phyloP scores from a whole-genome alignment of 2,797 vertebrate genomes.

The Chelmon rostratus region DNA sequence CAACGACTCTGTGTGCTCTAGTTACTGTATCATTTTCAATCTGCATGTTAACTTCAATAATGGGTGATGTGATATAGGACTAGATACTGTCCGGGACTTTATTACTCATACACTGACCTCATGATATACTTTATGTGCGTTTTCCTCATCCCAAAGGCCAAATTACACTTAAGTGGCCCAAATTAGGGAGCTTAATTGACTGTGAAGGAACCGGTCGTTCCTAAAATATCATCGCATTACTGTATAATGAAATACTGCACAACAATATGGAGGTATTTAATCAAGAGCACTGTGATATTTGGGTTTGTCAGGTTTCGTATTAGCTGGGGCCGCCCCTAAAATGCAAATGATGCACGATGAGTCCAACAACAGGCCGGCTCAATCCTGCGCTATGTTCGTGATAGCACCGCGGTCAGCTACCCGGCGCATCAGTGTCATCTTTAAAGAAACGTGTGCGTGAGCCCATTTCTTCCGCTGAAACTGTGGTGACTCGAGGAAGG shows the following conservation, averaged over 20 bases:
- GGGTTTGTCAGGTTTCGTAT: constrained; percentile 18
- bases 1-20: constrained; percentile 26
- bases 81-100: constrained; percentile 1
- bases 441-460: constrained; percentile 33
- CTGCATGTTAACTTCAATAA: constrained; percentile 19
- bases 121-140: constrained; percentile 25
- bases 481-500: constrained; percentile 47
- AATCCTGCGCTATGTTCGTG: constrained; percentile 28
- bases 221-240: constrained; percentile 37
- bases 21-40: constrained; percentile 34
- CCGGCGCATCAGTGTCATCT: constrained; percentile 26
- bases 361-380: constrained; percentile 19
- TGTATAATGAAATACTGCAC: constrained; percentile 22
- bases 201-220: constrained; percentile 37
- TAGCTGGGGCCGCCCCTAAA: constrained; percentile 10
- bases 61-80: background rate
- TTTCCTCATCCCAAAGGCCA: constrained; percentile 44
- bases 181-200: constrained; percentile 48
- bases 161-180: constrained; percentile 46
- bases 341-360: constrained; percentile 8
- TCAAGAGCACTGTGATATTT: constrained; percentile 14
- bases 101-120: constrained; percentile 10
- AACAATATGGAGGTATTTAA: background rate
- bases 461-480: constrained; percentile 37
- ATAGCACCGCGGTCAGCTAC: constrained; percentile 17